Base-by-base conservation (phyloP, 2,888 invertebrate species). In the Rutpela maculata region DNA sequence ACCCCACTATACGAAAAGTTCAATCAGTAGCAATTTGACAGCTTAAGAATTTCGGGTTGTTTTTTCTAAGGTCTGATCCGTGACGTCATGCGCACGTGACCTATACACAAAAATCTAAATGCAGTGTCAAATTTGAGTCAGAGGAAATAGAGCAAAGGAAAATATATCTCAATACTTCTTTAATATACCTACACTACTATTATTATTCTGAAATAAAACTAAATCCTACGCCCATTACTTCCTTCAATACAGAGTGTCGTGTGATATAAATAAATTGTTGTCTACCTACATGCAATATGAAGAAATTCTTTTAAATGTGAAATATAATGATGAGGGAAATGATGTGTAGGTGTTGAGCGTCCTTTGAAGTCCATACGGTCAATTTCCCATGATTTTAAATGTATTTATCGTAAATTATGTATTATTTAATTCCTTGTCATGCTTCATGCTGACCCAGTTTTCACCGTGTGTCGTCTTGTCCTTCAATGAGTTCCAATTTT, bases 321-420 rank as follows among this genome's bases (percentile, higher is more conserved):
- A 1, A 12, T 17, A 11, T 18, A 43, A 17, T 38, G 26, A 65
- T 7, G 5, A 43, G 26, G 11, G 18, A 19, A 43, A 19, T 31
- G 12, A 31, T 35, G 65, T 19, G 65, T 65, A 43, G 65, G 65
- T 43, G 65, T 38, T 43, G 11, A 11, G 19, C 9, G 18, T 50
- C 50, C 63, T n/a, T 38, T 38, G 43, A 1, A 43, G 43, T 65
- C 43, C 65, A 65, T 19, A 65, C 17, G 43, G 65, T 19, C 18
- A 65, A 10, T 65, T n/a, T 65, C 65, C 43, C 65, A 65, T 43
- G 15, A 43, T 43, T 65, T 19, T 43, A 65, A 63, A 38, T 10
- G 63, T 15, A 11, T 11, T 12, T 50, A 7, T 7, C n/a, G 50
- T 50, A 3, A 50, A 50, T 43, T 65, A 43, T 65, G 5, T 65